Base-by-base conservation (phyloP, 2,797 vertebrate species). In the Liasis olivaceus region DNA sequence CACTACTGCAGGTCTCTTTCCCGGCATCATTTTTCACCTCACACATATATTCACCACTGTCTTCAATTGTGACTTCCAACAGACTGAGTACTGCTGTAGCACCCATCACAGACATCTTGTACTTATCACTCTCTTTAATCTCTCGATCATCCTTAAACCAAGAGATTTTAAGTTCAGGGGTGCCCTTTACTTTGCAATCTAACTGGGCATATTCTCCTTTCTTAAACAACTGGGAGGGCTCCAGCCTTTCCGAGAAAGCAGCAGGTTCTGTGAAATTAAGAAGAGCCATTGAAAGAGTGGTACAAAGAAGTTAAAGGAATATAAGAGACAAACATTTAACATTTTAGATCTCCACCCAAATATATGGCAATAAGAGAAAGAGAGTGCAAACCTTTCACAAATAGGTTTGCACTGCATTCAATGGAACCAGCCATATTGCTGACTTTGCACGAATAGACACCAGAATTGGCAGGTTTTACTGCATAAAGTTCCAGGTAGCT, bases 81-180 rank as follows among this genome's bases (percentile, higher is more conserved):
- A 99, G 97, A 69, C 95, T 98, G 91, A 99, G 98, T 93, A 96
- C 94, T 4, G 98, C 98, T 72, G 98, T 97, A 28, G 97, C 98
- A 93, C 99, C 98, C 59, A 92, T 92, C 87, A 98, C 97, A 87
- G 97, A 96, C 93, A 98, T 98, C 84, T 92, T 97, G 96, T 98
- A 98, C 95, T 98, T 98, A 62, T 97, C 95, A 94, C 98, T 96
- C 24, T 98, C 97, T 95, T 97, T 98, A 95, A 99, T 97, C 94
- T 99, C 98, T 96, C 98, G 98, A 85, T 99, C 98, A 91, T 99
- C 98, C 95, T 98, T 99, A 95, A 98, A 99, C 99, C 99, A 99
- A 0, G 97, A 99, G 95, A 99, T 98, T 96, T 96, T 97, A 96
- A 99, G 99, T 66, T 98, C 97, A 69, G 99, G 99, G 89, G 98